phyloP scores from a whole-genome alignment of 1,140 invertebrate species.

The Drosophila micromelanica region DNA sequence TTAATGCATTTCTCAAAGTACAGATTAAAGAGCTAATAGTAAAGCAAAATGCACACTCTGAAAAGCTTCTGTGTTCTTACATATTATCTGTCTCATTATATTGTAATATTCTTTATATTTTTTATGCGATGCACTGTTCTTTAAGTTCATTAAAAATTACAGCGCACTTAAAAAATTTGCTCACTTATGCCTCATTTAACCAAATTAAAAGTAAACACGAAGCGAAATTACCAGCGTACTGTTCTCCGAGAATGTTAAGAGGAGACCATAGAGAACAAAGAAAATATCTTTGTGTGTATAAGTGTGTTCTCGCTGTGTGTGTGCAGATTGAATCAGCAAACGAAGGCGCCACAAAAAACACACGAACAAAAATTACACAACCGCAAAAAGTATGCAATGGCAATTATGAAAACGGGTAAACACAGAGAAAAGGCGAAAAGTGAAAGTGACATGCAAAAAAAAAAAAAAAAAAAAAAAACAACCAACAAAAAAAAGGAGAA shows the following conservation, averaged over 20 bases:
- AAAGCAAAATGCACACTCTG: slow-evolving; percentile 11
- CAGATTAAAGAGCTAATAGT: background rate
- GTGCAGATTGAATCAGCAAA: slow-evolving; percentile 65
- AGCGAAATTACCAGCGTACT: slow-evolving; percentile 39
- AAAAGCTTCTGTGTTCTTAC: slow-evolving; percentile 17
- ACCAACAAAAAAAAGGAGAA: slow-evolving; percentile 23
- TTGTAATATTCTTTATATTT: slow-evolving; percentile 20
- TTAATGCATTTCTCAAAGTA: background rate
- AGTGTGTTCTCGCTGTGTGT: slow-evolving; percentile 23
- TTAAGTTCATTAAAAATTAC: slow-evolving; percentile 78
- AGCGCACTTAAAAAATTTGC: slow-evolving; percentile 75
- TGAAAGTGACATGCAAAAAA: slow-evolving; percentile 65
- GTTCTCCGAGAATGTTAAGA: slow-evolving; percentile 32
- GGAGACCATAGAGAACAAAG: slow-evolving; percentile 49
- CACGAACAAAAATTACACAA: slow-evolving; percentile 40
- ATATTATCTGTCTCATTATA: slow-evolving; percentile 29
- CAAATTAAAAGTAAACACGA: slow-evolving; percentile 82
- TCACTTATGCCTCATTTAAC: slow-evolving; percentile 81
- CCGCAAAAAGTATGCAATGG: slow-evolving; percentile 75
- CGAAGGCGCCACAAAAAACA: slow-evolving; percentile 11
- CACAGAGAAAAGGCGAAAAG: slow-evolving; percentile 35
- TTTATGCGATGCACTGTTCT: slow-evolving; percentile 17
- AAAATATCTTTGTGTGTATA: slow-evolving; percentile 27
- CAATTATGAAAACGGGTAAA: slow-evolving; percentile 66
- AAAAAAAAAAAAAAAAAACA: slow-evolving; percentile 6